Evolutionary conservation across 2,888 invertebrate species (phyloP).

Genomic region (Panzeria rudis): DNA sequence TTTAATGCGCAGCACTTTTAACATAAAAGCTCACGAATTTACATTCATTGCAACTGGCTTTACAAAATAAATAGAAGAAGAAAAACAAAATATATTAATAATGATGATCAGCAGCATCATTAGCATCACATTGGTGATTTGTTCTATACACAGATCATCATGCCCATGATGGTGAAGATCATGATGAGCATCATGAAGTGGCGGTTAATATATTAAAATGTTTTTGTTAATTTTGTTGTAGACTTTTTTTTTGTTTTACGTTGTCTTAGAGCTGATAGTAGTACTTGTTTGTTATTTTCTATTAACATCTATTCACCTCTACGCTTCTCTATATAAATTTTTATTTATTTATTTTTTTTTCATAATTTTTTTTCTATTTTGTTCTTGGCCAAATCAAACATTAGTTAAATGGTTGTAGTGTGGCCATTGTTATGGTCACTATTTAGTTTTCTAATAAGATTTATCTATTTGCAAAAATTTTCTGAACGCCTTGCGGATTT

Average conservation of each 20-base stretch:
- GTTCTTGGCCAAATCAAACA: constrained; percentile 63
- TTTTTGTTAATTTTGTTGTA: not conserved
- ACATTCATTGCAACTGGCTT: constrained; percentile 64
- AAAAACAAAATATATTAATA: constrained; percentile 3
- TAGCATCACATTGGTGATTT: constrained; percentile 26
- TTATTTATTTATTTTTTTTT: constrained; percentile 13
- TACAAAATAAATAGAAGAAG: not conserved
- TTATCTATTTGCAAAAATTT: constrained; percentile 68
- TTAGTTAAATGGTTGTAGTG: constrained; percentile 61
- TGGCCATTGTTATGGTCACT: constrained; percentile 66
- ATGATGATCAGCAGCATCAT: constrained; percentile 33
- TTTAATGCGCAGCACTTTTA: constrained; percentile 30
- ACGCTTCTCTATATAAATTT: constrained; percentile 47
- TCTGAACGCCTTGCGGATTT: constrained; percentile 61
- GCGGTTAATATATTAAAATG: constrained; percentile 54
- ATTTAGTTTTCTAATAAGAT: constrained; percentile 72
- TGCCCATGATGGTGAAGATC: constrained; percentile 18
- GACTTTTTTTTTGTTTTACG: not conserved
- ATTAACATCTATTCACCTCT: constrained; percentile 59
- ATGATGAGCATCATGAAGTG: constrained; percentile 46
- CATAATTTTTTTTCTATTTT: constrained; percentile 4
- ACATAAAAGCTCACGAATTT: constrained; percentile 71
- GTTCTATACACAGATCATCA: constrained; percentile 56
- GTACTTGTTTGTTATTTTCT: constrained; percentile 55
- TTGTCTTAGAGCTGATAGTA: constrained; percentile 14